phyloP scores from a whole-genome alignment of 2,888 invertebrate genomes.

The Caprella mutica region DNA sequence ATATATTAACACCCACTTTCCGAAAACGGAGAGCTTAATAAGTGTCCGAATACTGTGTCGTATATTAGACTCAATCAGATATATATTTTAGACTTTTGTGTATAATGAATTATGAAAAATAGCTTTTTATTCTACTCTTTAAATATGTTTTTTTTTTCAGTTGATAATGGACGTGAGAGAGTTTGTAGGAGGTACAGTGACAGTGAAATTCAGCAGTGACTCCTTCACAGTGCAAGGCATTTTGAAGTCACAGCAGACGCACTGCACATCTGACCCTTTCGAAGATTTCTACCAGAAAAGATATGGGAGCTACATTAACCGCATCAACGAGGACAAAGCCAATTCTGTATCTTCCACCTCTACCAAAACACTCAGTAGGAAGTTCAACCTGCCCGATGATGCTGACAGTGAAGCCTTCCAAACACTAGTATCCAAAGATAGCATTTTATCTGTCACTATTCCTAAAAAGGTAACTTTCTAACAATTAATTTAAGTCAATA shows the following conservation, averaged over 20 bases:
- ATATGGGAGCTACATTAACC: background rate
- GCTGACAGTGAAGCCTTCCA: constrained; percentile 23
- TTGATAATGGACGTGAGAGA: constrained; percentile 33
- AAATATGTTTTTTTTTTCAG: constrained; percentile 1
- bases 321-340: constrained; percentile 7
- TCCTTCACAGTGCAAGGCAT: constrained; percentile 28
- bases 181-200: constrained; percentile 29
- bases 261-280: no score
- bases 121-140: background rate
- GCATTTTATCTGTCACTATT: constrained; percentile 28
- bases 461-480: constrained; percentile 22
- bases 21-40: no score
- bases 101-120: no score
- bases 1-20: no score
- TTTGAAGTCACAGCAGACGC: constrained; percentile 3
- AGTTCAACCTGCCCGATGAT: constrained; percentile 22
- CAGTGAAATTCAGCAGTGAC: constrained; percentile 28
- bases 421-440: constrained; percentile 24
- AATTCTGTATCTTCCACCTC: constrained; percentile 18
- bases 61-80: no score
- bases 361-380: constrained; percentile 22
- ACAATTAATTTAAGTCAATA: no score
- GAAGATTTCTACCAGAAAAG: constrained; percentile 2
- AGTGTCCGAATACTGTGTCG: no score
- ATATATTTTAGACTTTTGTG: no score